Conservation (phyloP, 2,888 invertebrate species). For the Agrotis exclamationis region DNA sequence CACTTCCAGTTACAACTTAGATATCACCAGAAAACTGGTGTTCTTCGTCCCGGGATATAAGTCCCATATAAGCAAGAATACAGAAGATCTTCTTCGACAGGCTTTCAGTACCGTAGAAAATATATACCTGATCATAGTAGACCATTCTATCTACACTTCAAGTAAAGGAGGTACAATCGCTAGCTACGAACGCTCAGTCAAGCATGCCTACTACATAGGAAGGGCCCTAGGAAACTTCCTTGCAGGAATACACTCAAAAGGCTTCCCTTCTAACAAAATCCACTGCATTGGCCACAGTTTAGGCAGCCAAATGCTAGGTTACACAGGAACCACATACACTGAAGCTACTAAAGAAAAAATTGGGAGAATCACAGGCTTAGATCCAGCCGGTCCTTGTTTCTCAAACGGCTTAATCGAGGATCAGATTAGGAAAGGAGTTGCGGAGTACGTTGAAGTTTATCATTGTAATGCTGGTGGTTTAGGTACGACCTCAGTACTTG, state of each 20-base stretch:
- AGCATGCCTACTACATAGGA: slow-evolving; percentile 81
- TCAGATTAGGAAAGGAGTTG: slow-evolving; percentile 90
- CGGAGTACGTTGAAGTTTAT: slow-evolving; percentile 91
- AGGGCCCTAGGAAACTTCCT: slow-evolving; percentile 79
- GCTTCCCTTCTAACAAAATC: slow-evolving; percentile 81
- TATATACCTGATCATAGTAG: slow-evolving; percentile 83
- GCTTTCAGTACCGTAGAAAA: slow-evolving; percentile 82
- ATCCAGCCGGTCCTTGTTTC: slow-evolving; percentile 88
- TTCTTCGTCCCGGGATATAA: slow-evolving; percentile 88
- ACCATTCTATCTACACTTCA: slow-evolving; percentile 85
- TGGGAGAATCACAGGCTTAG: slow-evolving; percentile 83
- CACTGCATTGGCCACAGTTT: slow-evolving; percentile 86
- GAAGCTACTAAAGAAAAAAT: slow-evolving; percentile 80
- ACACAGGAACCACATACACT: slow-evolving; percentile 76
- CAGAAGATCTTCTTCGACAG: slow-evolving; percentile 81
- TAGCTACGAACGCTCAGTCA: slow-evolving; percentile 85
- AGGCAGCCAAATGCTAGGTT: slow-evolving; percentile 84
- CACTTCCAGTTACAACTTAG: slow-evolving; percentile 78
- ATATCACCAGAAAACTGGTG: slow-evolving; percentile 79
- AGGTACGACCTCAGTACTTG: slow-evolving; percentile 88
- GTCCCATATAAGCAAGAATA: slow-evolving; percentile 81
- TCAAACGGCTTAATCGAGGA: slow-evolving; percentile 83
- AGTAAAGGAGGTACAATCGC: slow-evolving; percentile 77
- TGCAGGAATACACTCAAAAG: slow-evolving; percentile 75
- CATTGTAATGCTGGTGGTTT: slow-evolving; percentile 92